A percentile compares a stretch with the other conserved stretches of the same genome.
Evolutionary conservation across 2,888 invertebrate genomes (phyloP).

Genomic region (Tipula unca): DNA sequence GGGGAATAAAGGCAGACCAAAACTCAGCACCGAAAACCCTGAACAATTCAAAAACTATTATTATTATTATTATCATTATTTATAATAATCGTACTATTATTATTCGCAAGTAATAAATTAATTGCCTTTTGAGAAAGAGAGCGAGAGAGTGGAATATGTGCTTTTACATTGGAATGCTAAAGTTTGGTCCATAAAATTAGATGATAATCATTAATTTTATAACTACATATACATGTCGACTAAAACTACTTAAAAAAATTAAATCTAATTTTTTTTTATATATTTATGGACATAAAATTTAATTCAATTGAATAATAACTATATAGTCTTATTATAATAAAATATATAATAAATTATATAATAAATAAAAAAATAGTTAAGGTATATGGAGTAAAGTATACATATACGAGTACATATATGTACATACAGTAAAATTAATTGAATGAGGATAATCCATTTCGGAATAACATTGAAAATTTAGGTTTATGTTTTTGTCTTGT

Average conservation of each 20-base stretch:
- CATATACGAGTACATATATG: no score
- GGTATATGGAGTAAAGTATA: not conserved
- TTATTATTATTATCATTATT: not conserved
- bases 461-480: not conserved
- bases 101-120: not conserved
- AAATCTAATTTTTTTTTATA: not conserved
- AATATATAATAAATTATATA: not conserved
- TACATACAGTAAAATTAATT: not conserved
- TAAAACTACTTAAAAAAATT: not conserved
- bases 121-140: not conserved
- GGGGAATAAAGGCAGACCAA: not conserved
- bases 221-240: not conserved
- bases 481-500: not conserved
- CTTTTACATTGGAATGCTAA: not conserved
- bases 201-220: constrained; percentile 1
- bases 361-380: not conserved
- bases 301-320: not conserved
- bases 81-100: not conserved
- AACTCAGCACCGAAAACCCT: not conserved
- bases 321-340: not conserved
- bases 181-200: not conserved
- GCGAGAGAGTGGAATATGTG: not conserved
- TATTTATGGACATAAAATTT: not conserved
- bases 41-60: not conserved
- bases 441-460: not conserved